Conservation (phyloP, 2,113 vertebrate species). For the Cranoglanis bouderius region DNA sequence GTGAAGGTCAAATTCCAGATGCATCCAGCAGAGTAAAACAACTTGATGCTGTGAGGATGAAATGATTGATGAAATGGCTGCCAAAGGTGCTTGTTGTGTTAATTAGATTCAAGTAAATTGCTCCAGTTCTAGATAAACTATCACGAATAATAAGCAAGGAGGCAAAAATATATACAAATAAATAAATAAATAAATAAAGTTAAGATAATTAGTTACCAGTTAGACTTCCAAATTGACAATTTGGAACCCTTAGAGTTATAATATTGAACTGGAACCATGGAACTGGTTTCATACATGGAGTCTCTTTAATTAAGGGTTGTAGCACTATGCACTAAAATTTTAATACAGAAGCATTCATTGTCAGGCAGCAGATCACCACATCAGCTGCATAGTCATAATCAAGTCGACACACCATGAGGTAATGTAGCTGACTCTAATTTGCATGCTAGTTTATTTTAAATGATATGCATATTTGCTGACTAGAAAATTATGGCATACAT, state of each 20-base stretch:
- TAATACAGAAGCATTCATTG: background rate
- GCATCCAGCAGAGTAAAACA: background rate
- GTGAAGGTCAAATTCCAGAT: conserved; percentile 16
- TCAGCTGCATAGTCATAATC: background rate
- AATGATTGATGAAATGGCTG: conserved; percentile 11
- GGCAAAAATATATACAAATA: background rate
- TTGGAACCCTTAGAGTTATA: background rate
- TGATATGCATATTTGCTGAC: background rate
- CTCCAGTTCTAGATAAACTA: background rate
- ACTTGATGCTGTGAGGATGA: background rate
- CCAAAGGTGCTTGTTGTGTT: background rate
- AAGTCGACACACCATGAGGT: background rate
- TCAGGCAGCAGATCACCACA: background rate
- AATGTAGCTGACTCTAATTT: conserved; percentile 2
- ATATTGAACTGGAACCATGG: background rate
- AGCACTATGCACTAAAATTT: too few species aligned
- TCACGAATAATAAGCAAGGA: background rate
- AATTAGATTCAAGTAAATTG: background rate
- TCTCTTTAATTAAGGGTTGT: background rate
- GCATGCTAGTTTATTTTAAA: conserved; percentile 9
- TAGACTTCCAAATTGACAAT: background rate
- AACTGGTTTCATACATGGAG: background rate
- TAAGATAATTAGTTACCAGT: background rate
- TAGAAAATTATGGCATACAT: conserved; percentile 1
- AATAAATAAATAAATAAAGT: background rate